Evolutionary conservation across 2,888 invertebrate genomes (phyloP).

Genomic region (Odontomyia ornata): DNA sequence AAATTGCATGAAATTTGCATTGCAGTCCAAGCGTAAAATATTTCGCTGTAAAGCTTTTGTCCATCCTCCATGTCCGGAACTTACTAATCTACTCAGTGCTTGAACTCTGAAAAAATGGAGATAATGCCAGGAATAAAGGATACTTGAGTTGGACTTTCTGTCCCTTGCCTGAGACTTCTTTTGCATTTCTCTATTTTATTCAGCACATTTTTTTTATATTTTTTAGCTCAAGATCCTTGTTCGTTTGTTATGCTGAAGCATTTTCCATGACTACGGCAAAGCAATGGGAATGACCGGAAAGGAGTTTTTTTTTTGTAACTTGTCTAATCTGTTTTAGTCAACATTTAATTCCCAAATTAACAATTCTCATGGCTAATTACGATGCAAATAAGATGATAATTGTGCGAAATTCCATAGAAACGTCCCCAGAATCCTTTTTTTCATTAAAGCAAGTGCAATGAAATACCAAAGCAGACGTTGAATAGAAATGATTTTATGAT

Average conservation of each 20-base stretch:
- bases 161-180: not conserved
- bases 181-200: slow-evolving; percentile 2
- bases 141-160: not conserved
- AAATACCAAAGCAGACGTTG: not conserved
- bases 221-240: not conserved
- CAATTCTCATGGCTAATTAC: slow-evolving; percentile 44
- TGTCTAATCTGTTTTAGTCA: slow-evolving; percentile 37
- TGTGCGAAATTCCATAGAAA: slow-evolving; percentile 4
- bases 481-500: slow-evolving; percentile 11
- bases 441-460: not conserved
- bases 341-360: slow-evolving; percentile 43
- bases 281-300: slow-evolving; percentile 19
- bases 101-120: slow-evolving; percentile 1
- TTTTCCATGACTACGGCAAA: not conserved
- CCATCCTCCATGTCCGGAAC: slow-evolving; percentile 32
- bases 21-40: slow-evolving; percentile 41
- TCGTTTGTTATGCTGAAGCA: not conserved
- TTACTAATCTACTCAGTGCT: slow-evolving; percentile 25
- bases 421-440: slow-evolving; percentile 8
- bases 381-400: slow-evolving; percentile 40
- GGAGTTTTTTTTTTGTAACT: slow-evolving; percentile 34
- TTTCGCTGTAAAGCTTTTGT: slow-evolving; percentile 37
- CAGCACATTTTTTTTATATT: slow-evolving; percentile 2
- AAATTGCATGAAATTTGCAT: slow-evolving; percentile 38
- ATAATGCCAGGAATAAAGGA: slow-evolving; percentile 24